Base-by-base conservation (phyloP, 2,888 invertebrate genomes). In the Epinotia bilunana region DNA sequence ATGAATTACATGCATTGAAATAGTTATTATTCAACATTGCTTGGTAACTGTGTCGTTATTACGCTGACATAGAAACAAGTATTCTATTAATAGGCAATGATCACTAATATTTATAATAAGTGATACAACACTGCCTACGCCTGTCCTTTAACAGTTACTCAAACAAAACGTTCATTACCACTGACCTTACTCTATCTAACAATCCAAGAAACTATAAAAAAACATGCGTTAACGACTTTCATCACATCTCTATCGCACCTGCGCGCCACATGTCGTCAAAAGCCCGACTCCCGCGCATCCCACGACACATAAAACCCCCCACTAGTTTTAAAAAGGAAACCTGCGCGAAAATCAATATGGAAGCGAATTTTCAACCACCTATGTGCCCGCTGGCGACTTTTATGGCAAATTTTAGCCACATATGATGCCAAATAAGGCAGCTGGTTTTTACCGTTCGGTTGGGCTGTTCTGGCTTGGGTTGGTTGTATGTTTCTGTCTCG, bases 351-450 rank as follows among this genome's bases (percentile, higher is more conserved):
- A 91, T 83, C 76, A 81, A 85, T 79, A 77, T 61, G 65, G 74
- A 73, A 80, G 81, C 81, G 78, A 88, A 89, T 84, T 86, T 84
- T 83, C 84, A 82, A 81, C 78, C 74, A 81, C 78, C 83, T 89
- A 89, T 80, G 81, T 83, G 79, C 82, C 77, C 77, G 78, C 82
- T 79, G 84, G 86, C 83, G 80, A 82, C 82, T 81, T 82, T 86
- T 91, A 91, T 87, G 80, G 84, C 85, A 83, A 88, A 90, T 90
- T 93, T 93, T 93, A 88, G 89, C 82, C 88, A 91, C 93, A 94
- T 93, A 87, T 93, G 93, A 92, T 79, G 77, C 91, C 93, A 87
- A 93, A 94, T 93, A 90, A 89, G 93, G 93, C 80, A 92, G 89
- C 85, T 91, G 88, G 93, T 90, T 90, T 90, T 91, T 90, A 87